Conservation (phyloP, 1,140 invertebrate species). For the Leptopilina boulardi region DNA sequence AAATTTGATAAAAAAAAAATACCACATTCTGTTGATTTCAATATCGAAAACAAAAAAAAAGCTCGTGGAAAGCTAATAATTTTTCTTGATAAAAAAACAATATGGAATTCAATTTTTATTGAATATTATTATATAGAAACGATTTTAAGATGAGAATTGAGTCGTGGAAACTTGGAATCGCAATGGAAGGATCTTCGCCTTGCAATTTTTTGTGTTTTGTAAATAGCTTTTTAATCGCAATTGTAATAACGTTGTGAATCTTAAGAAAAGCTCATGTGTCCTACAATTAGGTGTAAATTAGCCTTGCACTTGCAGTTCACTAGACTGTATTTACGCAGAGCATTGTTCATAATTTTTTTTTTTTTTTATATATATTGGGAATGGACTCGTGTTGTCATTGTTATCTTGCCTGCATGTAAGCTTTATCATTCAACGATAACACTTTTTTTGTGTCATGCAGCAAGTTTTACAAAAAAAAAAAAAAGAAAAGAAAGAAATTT, state of each 20-base stretch:
- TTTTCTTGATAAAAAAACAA: too few species aligned
- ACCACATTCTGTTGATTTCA: too few species aligned
- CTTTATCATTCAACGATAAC: constrained; percentile 35
- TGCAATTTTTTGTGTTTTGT: constrained; percentile 59
- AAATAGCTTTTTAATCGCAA: constrained; percentile 64
- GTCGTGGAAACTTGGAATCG: not conserved
- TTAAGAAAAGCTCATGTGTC: constrained; percentile 13
- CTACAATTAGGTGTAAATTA: constrained; percentile 28
- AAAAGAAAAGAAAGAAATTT: not conserved
- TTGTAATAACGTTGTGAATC: constrained; percentile 45
- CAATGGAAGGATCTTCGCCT: constrained; percentile 30
- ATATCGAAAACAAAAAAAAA: too few species aligned
- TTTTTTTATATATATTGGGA: not conserved
- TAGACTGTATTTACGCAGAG: constrained; percentile 30
- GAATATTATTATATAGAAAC: not conserved
- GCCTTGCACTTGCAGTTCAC: constrained; percentile 21
- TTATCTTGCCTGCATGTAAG: constrained; percentile 53
- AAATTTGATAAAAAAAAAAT: too few species aligned
- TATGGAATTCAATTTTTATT: too few species aligned
- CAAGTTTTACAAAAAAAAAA: not conserved
- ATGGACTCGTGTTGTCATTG: constrained; percentile 40
- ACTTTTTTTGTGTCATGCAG: not conserved
- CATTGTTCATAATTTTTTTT: constrained; percentile 16
- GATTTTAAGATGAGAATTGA: not conserved
- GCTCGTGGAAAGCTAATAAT: too few species aligned